phyloP scores from a whole-genome alignment of 1,140 invertebrate species.

The Hyphantria cunea region DNA sequence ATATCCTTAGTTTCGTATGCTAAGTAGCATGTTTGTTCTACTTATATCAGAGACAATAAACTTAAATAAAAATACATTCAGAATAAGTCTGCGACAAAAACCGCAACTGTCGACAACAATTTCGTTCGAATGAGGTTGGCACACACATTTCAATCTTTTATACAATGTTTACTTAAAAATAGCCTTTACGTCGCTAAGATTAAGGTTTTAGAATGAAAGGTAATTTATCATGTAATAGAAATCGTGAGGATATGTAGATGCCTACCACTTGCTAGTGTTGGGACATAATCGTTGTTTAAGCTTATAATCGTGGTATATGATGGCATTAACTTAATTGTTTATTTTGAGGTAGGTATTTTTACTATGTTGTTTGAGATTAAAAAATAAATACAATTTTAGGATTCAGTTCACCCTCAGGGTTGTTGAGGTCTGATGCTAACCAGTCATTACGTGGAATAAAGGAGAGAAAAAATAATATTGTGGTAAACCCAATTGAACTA shows the following conservation, averaged over 20 bases:
- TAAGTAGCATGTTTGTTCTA: no score
- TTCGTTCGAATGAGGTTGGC: conserved; percentile 61
- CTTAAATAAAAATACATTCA: conserved; percentile 30
- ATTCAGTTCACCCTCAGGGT: no score
- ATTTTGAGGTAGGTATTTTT: no score
- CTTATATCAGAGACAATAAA: no score
- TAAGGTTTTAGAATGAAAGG: conserved; percentile 28
- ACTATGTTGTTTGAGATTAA: no score
- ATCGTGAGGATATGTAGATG: conserved; percentile 49
- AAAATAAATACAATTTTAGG: no score
- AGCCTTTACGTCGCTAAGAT: conserved; percentile 36
- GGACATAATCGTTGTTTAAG: conserved; percentile 25
- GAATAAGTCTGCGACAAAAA: conserved; percentile 53
- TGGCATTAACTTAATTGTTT: no score
- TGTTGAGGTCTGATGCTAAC: no score
- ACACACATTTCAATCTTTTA: conserved; percentile 49
- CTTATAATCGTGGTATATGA: neutral
- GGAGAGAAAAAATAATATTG: no score
- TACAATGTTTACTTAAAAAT: conserved; percentile 23
- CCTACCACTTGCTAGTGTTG: conserved; percentile 40
- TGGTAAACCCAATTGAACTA: no score
- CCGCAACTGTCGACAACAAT: conserved; percentile 64
- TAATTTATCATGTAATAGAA: conserved; percentile 55
- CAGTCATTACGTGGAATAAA: no score
- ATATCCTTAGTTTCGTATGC: no score